These are phyloP conservation scores for Dermolepida albohirtum DNA, from an alignment of 2,888 invertebrate genomes.

Conservation along the genomic window DNA sequence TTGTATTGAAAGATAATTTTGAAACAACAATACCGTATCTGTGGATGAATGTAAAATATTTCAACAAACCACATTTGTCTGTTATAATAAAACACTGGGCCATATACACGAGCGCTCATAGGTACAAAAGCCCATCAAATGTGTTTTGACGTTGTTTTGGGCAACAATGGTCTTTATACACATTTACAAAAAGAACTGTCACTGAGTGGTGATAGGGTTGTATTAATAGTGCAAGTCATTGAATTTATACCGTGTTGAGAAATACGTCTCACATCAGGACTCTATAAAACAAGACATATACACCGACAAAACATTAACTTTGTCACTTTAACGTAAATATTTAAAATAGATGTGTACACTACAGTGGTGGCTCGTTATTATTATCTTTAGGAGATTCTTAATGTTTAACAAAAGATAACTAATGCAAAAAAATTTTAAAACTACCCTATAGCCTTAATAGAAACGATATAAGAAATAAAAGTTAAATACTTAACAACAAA, in stretches of 20 bases:
- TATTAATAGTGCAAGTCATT: constrained; percentile 38
- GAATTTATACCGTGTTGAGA: constrained; percentile 29
- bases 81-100: constrained; percentile 24
- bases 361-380: no score
- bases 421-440: no score
- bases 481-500: no score
- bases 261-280: constrained; percentile 37
- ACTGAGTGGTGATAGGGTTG: constrained; percentile 25
- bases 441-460: no score
- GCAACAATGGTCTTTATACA: constrained; percentile 41
- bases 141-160: constrained; percentile 48
- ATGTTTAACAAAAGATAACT: no score
- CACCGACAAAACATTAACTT: constrained; percentile 35
- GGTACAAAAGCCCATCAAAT: constrained; percentile 43
- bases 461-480: no score
- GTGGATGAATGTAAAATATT: constrained; percentile 36
- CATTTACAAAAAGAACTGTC: constrained; percentile 35
- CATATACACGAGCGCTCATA: neutral
- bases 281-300: constrained; percentile 32
- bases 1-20: constrained; percentile 33
- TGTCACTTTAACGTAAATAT: constrained; percentile 27
- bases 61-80: constrained; percentile 38
- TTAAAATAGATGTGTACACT: no score
- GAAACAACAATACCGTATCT: constrained; percentile 17
- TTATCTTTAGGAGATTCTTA: no score